Conservation (phyloP, 1,140 invertebrate genomes). For the Papilio helenus region DNA sequence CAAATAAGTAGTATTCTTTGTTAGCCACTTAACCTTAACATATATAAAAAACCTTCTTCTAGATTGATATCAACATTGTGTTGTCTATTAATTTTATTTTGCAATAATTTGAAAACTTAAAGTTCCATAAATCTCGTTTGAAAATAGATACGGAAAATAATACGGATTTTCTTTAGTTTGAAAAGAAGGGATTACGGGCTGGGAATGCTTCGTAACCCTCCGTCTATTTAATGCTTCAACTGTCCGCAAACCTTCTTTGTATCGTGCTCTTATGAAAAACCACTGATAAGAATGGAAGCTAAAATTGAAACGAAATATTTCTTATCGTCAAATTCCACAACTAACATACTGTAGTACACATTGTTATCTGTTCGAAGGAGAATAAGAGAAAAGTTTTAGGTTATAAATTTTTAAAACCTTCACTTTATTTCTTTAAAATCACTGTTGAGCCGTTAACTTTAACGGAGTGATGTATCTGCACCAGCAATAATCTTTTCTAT, state of each 20-base stretch:
- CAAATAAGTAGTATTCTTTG: neutral
- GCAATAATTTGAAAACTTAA: neutral
- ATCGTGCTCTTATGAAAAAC: slow-evolving; percentile 48
- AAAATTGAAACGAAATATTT: slow-evolving; percentile 58
- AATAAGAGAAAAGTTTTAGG: too few relatives aligned
- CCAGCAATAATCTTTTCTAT: neutral
- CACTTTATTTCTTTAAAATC: too few relatives aligned
- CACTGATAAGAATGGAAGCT: slow-evolving; percentile 38
- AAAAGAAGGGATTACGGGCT: slow-evolving; percentile 39
- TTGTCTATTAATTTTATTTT: neutral
- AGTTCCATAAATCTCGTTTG: neutral
- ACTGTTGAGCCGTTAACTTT: too few relatives aligned
- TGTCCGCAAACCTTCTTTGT: slow-evolving; percentile 51
- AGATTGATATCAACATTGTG: neutral
- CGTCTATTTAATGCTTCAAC: slow-evolving; percentile 53
- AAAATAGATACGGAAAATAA: neutral
- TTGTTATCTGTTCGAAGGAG: too few relatives aligned
- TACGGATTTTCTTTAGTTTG: neutral
- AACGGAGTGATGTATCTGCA: neutral
- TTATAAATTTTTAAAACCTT: too few relatives aligned
- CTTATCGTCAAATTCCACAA: neutral
- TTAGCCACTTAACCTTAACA: neutral
- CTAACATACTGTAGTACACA: too few relatives aligned
- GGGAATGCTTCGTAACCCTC: slow-evolving; percentile 44
- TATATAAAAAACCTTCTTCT: neutral